Conservation (phyloP, 2,797 vertebrate species). For the Sebastes aleutianus region DNA sequence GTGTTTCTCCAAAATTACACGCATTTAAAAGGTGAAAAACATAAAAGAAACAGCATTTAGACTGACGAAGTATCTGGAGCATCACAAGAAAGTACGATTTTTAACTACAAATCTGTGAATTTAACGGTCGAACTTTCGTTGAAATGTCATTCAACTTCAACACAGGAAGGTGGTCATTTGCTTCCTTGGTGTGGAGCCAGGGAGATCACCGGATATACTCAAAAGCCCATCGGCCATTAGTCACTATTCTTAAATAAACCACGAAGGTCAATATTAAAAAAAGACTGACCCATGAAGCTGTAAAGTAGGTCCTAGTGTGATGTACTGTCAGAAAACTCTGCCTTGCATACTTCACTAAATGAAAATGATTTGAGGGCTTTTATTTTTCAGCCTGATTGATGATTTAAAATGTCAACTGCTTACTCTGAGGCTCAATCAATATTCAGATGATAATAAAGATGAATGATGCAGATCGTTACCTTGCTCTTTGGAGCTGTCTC, state of each 20-base stretch:
- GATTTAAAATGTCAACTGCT: slow-evolving; percentile 13
- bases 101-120: not conserved
- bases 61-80: not conserved
- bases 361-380: not conserved
- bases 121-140: not conserved
- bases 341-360: not conserved
- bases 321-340: not conserved
- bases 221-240: not conserved
- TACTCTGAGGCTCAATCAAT: not conserved
- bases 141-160: not conserved
- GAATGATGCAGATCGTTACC: slow-evolving; percentile 74
- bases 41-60: not conserved
- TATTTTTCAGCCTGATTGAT: not conserved
- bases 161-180: not conserved
- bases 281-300: not conserved
- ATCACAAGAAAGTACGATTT: not conserved
- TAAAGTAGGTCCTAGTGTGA: not conserved
- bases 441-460: not conserved
- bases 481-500: slow-evolving; percentile 91
- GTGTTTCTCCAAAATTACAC: not conserved
- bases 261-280: not conserved
- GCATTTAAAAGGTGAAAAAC: not conserved
- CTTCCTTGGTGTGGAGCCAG: not conserved
- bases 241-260: slow-evolving; percentile 20
- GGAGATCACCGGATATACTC: not conserved